Evolutionary conservation across 2,888 invertebrate species (phyloP).

Genomic region (Catocala sponsa): DNA sequence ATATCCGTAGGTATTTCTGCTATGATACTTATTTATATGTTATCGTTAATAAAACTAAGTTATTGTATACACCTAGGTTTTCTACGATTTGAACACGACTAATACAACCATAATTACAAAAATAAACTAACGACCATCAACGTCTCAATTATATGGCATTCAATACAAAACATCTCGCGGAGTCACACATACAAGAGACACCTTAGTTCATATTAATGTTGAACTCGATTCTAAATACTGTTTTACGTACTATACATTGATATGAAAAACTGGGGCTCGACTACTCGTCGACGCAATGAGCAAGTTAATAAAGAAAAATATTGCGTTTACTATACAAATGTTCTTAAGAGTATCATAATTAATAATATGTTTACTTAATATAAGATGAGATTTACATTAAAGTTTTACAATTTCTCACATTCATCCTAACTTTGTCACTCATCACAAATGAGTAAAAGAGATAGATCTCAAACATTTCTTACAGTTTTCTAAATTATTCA

Average conservation of each 20-base stretch:
- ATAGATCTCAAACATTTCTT: conserved; percentile 15
- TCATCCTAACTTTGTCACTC: conserved; percentile 6
- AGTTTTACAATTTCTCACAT: not conserved
- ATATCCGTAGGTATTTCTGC: conserved; percentile 16
- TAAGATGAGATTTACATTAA: not conserved
- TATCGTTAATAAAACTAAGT: conserved; percentile 23
- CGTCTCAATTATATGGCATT: conserved; percentile 50
- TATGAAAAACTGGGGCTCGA: not conserved
- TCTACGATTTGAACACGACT: conserved; percentile 49
- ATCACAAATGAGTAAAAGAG: conserved; percentile 32
- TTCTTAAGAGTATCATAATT: not conserved
- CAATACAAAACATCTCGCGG: conserved; percentile 17
- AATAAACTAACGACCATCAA: conserved; percentile 34
- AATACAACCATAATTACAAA: conserved; percentile 50
- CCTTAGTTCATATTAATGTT: not conserved
- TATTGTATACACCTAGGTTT: conserved; percentile 33
- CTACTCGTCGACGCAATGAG: not conserved
- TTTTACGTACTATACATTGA: conserved; percentile 25
- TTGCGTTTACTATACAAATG: conserved; percentile 8
- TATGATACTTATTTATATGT: conserved; percentile 28
- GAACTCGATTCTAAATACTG: conserved; percentile 38
- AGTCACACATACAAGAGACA: not conserved
- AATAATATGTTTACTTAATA: not conserved
- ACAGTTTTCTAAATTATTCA: not conserved
- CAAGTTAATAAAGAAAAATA: conserved; percentile 8